Conservation (phyloP, 2,888 invertebrate genomes). For the Tryphoninae sp. region DNA sequence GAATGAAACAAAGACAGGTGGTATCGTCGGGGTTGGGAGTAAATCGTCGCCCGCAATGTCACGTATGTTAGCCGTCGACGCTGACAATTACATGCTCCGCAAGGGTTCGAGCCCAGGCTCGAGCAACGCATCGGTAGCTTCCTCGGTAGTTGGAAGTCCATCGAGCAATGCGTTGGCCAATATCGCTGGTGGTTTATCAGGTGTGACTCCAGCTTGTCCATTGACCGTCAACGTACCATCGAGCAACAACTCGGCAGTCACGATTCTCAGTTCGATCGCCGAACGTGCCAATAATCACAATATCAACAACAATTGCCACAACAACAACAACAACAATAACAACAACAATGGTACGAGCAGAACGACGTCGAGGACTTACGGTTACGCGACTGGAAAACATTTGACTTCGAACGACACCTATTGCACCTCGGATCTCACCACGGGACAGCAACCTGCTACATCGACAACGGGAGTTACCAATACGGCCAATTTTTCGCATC, state of each 20-base stretch:
- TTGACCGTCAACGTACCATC: constrained; percentile 7
- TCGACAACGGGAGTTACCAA: constrained; percentile 35
- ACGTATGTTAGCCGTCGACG: constrained; percentile 77
- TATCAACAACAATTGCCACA: constrained; percentile 42
- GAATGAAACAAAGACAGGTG: constrained; percentile 71
- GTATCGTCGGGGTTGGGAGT: constrained; percentile 69
- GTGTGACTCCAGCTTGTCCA: constrained; percentile 29
- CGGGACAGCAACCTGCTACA: constrained; percentile 34
- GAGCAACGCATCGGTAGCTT: constrained; percentile 43
- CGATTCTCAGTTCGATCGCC: constrained; percentile 36
- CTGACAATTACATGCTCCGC: constrained; percentile 80
- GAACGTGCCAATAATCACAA: constrained; percentile 45
- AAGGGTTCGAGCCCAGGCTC: constrained; percentile 69
- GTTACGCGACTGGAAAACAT: constrained; percentile 41
- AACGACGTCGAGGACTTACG: constrained; percentile 41
- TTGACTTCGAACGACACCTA: constrained; percentile 52
- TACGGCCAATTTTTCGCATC: constrained; percentile 24
- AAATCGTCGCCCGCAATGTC: constrained; percentile 74
- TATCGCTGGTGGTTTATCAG: constrained; percentile 26
- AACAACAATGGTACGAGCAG: constrained; percentile 48
- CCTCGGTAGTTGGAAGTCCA: not conserved
- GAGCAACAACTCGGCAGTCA: constrained; percentile 21
- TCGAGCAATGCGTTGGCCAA: constrained; percentile 20
- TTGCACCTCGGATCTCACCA: constrained; percentile 58
- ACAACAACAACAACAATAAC: constrained; percentile 47